phyloP scores from a whole-genome alignment of 2,797 vertebrate species.

The Helarctos malayanus region DNA sequence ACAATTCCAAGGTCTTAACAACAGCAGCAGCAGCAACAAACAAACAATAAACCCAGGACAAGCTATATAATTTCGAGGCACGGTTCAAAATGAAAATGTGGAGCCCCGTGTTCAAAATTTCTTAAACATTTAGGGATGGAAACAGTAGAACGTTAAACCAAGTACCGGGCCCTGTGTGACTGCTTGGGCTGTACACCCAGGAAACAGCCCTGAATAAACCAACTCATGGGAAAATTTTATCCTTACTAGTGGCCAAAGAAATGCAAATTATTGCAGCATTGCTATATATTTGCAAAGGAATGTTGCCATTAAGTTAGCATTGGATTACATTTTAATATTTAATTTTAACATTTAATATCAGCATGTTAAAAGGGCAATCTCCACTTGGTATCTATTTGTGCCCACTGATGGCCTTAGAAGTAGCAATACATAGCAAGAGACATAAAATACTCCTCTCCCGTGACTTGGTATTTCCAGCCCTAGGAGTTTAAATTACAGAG shows the following conservation, averaged over 20 bases:
- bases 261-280: background rate
- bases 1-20: background rate
- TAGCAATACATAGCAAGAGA: background rate
- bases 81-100: background rate
- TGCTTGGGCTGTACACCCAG: accelerated
- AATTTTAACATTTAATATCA: background rate
- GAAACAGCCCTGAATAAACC: background rate
- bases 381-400: background rate
- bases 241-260: background rate
- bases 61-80: background rate
- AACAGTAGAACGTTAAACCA: background rate
- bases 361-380: background rate
- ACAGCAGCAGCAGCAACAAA: background rate
- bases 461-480: background rate
- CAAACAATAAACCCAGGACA: background rate
- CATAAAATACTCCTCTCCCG: background rate
- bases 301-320: background rate
- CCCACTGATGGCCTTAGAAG: background rate
- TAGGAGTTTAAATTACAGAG: background rate
- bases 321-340: slow-evolving; percentile 9
- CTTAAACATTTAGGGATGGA: background rate
- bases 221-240: background rate
- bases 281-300: background rate
- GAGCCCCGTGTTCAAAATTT: background rate
- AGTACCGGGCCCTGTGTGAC: background rate